Evolutionary conservation across 2,113 vertebrate species (phyloP).

Genomic region (Pachypanchax playfairii): DNA sequence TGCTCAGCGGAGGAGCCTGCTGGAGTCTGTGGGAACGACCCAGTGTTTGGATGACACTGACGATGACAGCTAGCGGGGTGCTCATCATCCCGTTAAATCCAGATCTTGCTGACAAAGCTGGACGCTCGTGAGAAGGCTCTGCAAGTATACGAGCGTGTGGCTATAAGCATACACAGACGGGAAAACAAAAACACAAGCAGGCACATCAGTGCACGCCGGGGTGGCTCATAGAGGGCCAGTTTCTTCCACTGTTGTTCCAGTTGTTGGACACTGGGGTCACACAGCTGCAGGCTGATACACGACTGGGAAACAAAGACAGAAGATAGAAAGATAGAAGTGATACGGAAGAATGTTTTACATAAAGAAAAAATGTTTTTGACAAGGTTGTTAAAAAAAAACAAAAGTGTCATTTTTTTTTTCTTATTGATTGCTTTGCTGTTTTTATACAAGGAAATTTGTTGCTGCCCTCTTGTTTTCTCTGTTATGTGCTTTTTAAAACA

Average conservation of each 20-base stretch:
- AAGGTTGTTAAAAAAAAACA: neutral
- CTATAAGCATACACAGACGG: constrained; percentile 20
- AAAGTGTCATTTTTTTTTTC: too few species aligned
- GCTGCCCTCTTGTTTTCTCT: too few species aligned
- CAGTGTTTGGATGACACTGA: constrained; percentile 59
- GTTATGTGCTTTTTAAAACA: too few species aligned
- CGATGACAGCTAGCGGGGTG: constrained; percentile 50
- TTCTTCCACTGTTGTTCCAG: constrained; percentile 67
- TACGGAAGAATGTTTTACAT: neutral
- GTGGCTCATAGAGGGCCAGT: constrained; percentile 34
- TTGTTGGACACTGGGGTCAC: constrained; percentile 67
- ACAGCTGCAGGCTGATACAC: constrained; percentile 58
- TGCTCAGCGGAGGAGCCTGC: constrained; percentile 63
- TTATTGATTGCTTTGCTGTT: too few species aligned
- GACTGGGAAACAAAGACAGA: constrained; percentile 17
- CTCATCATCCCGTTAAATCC: constrained; percentile 61
- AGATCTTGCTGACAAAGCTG: constrained; percentile 51
- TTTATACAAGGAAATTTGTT: too few species aligned
- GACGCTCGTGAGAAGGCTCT: constrained; percentile 7
- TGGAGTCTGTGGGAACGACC: constrained; percentile 75
- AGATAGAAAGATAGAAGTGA: constrained; percentile 3
- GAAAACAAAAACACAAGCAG: constrained; percentile 53
- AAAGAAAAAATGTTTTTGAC: neutral
- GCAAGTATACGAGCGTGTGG: constrained; percentile 28
- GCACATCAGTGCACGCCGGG: constrained; percentile 40